These are phyloP conservation scores for Aphelocoma californica DNA, from an alignment of 2,797 vertebrate genomes.

Conservation along the genomic window DNA sequence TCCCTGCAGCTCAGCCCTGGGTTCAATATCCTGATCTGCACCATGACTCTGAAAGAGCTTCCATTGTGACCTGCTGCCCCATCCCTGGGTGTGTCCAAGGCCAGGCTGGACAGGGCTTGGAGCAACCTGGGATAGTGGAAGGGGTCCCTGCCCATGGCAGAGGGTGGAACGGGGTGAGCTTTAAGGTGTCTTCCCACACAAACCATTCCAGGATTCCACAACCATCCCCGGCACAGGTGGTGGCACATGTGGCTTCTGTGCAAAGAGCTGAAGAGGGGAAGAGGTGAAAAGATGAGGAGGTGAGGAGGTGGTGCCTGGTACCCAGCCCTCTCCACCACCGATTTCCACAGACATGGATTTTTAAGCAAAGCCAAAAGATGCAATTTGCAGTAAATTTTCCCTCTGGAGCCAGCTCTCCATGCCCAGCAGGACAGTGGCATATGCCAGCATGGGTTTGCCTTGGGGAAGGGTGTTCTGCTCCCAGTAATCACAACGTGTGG, in stretches of 20 bases:
- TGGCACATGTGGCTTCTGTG: neutral
- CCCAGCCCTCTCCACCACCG: rapidly evolving
- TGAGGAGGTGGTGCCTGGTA: neutral
- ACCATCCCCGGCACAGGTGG: neutral
- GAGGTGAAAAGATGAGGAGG: neutral
- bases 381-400: neutral
- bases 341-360: neutral
- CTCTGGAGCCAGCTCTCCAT: neutral
- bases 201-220: neutral
- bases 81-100: rapidly evolving
- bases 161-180: neutral
- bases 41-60: rapidly evolving
- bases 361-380: neutral
- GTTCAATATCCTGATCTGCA: neutral
- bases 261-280: too few relatives aligned
- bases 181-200: neutral
- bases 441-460: rapidly evolving
- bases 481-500: rapidly evolving
- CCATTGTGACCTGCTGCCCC: neutral
- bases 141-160: neutral
- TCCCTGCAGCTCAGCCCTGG: neutral
- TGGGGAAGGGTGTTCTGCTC: rapidly evolving
- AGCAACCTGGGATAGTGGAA: neutral
- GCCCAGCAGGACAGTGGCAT: rapidly evolving
- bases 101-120: neutral